Base-by-base conservation (phyloP, 2,113 vertebrate species). In the Lamprologus lemairii region DNA sequence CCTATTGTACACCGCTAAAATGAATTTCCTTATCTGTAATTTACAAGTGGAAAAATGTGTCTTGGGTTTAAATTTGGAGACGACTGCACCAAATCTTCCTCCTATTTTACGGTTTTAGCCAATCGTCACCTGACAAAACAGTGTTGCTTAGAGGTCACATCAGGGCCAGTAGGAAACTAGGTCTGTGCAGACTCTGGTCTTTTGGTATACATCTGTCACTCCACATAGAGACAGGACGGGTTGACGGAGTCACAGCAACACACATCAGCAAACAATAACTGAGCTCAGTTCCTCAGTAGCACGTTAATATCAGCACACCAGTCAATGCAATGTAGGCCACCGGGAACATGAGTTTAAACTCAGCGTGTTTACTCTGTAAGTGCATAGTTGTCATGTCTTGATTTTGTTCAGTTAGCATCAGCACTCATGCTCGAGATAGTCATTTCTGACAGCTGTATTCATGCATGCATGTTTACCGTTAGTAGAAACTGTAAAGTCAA, bases 141-240 rank as follows among this genome's bases (percentile, higher is more conserved):
- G n/a, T n/a, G n/a, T n/a, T 42, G 51, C 51, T 75, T 21, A 8
- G 81, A 91, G 93, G 92, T 96, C 89, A 84, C 80, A 73, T 86
- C 81, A 33, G 82, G 93, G 91, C 88, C 95, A 91, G 86, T 86
- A 79, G 93, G 83, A 92, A 93, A 91, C 37, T 87, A 71, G 93
- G 92, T 92, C 87, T 91, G 60, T 63, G 71, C 85, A 80, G 87
- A 71, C 85, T 60, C 73, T 45, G 75, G 87, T 94, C 86, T 92
- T 94, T 93, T 94, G 93, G 93, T 93, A 73, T 92, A 94, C 84
- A 94, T 94, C 91, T 94, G 94, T 95, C 94, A 95, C 89, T 88
- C 92, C 89, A 68, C 49, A 89, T 95, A 11, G 65, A 89, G 86
- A 63, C 86, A 80, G 81, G 33, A 65, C 2, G 75, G 58, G 26